Percentiles rank a stretch among this genome's conserved stretches.
Conservation (phyloP, 2,888 invertebrate genomes). For the Idaea biselata region DNA sequence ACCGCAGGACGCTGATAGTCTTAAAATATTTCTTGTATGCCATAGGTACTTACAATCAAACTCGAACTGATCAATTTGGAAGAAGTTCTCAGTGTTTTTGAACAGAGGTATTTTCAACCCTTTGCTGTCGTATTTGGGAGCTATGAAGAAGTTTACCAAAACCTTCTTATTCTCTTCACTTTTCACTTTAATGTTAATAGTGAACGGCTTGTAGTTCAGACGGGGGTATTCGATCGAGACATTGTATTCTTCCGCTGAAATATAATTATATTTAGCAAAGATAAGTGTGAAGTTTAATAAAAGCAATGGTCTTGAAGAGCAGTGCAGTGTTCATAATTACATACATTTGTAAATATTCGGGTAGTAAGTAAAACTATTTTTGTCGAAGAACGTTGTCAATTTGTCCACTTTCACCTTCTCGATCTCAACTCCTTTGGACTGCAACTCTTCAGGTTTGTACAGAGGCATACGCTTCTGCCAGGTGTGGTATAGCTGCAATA, state of each 20-base stretch:
- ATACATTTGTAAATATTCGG: constrained; percentile 41
- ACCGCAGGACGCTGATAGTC: no score
- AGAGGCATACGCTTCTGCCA: constrained; percentile 81
- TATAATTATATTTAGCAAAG: not conserved
- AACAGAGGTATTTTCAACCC: constrained; percentile 75
- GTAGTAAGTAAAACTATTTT: constrained; percentile 70
- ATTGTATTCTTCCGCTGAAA: constrained; percentile 42
- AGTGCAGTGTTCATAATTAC: constrained; percentile 11
- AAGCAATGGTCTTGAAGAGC: no score
- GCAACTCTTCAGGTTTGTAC: constrained; percentile 83
- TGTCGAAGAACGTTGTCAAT: constrained; percentile 85
- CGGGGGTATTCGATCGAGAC: constrained; percentile 83
- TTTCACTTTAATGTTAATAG: constrained; percentile 80
- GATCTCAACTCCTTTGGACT: constrained; percentile 82
- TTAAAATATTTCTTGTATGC: no score
- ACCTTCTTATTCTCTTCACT: constrained; percentile 76
- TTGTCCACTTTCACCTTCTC: constrained; percentile 83
- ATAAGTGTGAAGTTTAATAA: no score
- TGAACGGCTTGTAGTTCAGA: constrained; percentile 86
- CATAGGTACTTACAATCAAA: constrained; percentile 45
- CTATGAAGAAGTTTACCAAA: constrained; percentile 83
- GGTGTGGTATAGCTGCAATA: constrained; percentile 77
- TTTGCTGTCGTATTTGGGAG: constrained; percentile 84
- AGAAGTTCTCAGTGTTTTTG: constrained; percentile 79
- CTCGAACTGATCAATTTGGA: constrained; percentile 79